Percentiles rank a stretch among this genome's conserved stretches.
Conservation (phyloP, 2,797 vertebrate species). For the Sorex maritimensis region DNA sequence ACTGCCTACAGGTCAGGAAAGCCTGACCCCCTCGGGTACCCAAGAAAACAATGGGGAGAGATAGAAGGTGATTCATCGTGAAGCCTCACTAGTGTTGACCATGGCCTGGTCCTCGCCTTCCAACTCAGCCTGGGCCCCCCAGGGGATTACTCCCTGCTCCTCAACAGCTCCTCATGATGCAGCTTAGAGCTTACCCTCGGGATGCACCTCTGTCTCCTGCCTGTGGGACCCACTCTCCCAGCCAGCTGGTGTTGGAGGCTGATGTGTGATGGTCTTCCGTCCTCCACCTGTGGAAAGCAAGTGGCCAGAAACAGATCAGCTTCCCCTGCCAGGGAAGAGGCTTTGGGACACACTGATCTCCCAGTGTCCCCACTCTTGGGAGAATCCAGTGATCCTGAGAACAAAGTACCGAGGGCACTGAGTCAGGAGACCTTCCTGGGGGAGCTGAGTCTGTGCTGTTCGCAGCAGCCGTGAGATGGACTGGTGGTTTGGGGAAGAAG, state of each 20-base stretch:
- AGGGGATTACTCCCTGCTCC: not conserved
- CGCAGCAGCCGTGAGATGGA: rapidly evolving
- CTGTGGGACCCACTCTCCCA: not conserved
- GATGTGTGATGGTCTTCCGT: not conserved
- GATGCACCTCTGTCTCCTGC: not conserved
- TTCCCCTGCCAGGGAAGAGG: not conserved
- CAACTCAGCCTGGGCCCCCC: not conserved
- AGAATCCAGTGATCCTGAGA: no score
- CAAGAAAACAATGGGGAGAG: not conserved
- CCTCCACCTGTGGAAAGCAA: not conserved
- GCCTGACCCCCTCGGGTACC: no score
- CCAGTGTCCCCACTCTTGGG: no score
- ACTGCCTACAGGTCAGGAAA: not conserved
- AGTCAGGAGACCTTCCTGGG: not conserved
- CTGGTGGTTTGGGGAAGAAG: no score
- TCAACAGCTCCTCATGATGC: not conserved
- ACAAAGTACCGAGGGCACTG: not conserved
- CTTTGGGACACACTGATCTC: not conserved
- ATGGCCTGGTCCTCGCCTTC: not conserved
- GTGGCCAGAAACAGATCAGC: not conserved
- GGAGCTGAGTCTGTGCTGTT: not conserved
- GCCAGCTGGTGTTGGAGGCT: not conserved
- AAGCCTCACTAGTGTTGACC: no score
- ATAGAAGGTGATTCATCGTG: no score
- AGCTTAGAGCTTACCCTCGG: not conserved